Percentiles rank a stretch among this genome's conserved stretches.
phyloP scores from a whole-genome alignment of 2,888 invertebrate genomes.

The Andrena marginata region DNA sequence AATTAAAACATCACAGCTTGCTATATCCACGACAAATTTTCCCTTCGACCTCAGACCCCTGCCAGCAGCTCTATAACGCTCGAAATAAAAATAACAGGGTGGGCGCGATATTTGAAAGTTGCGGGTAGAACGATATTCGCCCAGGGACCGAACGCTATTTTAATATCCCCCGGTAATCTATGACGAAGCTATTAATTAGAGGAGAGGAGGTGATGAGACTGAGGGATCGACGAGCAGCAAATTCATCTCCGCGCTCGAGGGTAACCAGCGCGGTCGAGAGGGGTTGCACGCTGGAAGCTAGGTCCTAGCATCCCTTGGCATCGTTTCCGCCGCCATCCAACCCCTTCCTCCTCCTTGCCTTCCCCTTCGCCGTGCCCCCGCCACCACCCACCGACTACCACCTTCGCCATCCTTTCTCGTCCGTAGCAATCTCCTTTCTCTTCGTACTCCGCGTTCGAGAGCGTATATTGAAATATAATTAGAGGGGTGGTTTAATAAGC shows the following conservation, averaged over 20 bases:
- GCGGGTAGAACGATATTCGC: conserved; percentile 6
- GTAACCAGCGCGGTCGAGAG: conserved; percentile 62
- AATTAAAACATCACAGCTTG: no score
- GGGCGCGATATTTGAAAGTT: not conserved
- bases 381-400: conserved; percentile 30
- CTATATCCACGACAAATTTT: not conserved
- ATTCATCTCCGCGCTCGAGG: conserved; percentile 65
- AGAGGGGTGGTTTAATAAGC: conserved; percentile 80
- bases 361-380: not conserved
- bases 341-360: not conserved
- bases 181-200: conserved; percentile 71
- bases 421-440: conserved; percentile 60
- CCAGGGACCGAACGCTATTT: conserved; percentile 48
- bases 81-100: not conserved
- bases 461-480: conserved; percentile 81
- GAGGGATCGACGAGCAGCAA: conserved; percentile 61
- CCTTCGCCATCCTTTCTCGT: conserved; percentile 50
- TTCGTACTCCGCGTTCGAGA: conserved; percentile 57
- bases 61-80: not conserved
- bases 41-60: not conserved
- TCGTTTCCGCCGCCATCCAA: conserved; percentile 50
- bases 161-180: conserved; percentile 69
- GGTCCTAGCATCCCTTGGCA: conserved; percentile 57
- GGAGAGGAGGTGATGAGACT: conserved; percentile 56
- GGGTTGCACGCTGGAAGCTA: conserved; percentile 51